Evolutionary conservation across 2,888 invertebrate species (phyloP).

Genomic region (Erebia ligea): DNA sequence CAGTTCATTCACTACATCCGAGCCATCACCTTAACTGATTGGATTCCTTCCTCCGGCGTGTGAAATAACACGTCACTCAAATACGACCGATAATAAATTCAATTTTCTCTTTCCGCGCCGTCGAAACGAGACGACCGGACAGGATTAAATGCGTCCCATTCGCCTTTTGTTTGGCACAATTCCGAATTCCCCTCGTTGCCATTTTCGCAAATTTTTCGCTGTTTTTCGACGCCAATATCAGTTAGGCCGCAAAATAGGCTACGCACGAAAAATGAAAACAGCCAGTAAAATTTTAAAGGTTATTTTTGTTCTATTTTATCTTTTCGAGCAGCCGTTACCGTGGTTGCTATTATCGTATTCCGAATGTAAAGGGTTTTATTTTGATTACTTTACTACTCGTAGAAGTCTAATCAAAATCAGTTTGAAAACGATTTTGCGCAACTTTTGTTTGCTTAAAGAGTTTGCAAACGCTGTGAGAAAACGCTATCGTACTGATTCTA

Average conservation of each 20-base stretch:
- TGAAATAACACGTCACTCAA: conserved; percentile 83
- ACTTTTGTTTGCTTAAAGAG: background rate
- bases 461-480: background rate
- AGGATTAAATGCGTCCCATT: conserved; percentile 77
- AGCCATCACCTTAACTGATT: conserved; percentile 75
- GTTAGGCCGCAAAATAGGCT: conserved; percentile 34
- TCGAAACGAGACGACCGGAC: conserved; percentile 69
- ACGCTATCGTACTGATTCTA: background rate
- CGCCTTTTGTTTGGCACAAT: conserved; percentile 77
- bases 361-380: background rate
- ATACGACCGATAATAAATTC: conserved; percentile 82
- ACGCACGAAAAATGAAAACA: conserved; percentile 36
- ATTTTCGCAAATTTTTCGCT: conserved; percentile 54
- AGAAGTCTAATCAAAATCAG: background rate
- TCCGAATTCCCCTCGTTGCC: conserved; percentile 54
- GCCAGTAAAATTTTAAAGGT: conserved; percentile 27
- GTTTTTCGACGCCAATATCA: conserved; percentile 45
- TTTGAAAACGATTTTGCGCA: background rate
- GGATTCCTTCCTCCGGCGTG: conserved; percentile 64
- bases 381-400: background rate
- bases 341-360: background rate
- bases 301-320: conserved; percentile 25
- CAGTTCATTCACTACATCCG: conserved; percentile 58
- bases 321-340: conserved; percentile 1
- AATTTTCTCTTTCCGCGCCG: conserved; percentile 73